Base-by-base conservation (phyloP, 1,140 invertebrate species). In the Drosophila lacertosa region DNA sequence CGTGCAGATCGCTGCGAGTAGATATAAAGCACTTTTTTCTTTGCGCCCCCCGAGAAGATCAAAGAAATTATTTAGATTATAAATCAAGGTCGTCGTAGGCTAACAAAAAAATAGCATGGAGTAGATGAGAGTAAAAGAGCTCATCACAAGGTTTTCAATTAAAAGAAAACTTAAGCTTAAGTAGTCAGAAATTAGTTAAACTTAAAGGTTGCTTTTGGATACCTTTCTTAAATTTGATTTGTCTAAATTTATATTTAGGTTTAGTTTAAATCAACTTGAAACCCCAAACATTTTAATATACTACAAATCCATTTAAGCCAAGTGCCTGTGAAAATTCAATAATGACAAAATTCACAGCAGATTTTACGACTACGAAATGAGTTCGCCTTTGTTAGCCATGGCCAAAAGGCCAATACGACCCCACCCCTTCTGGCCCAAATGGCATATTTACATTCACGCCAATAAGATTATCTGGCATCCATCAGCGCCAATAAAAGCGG, bases 401-500 rank as follows among this genome's bases (percentile, higher is more conserved):
- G n/a, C 24, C 35, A 39, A 53, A 29, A 58, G 32, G 54, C 7
- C 13, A 0, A 1, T 4, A 13, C n/a, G 0, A 13, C 6, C 9
- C 44, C 22, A 13, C 22, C 6, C 6, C 5, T 11, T 1, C 5
- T 7, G 20, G 54, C 37, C 24, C 51, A 44, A 51, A 58, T 67
- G 77, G 63, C 42, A 76, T 80, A 76, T 83, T 84, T 83, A 78
- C 59, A 69, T 79, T 84, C 67, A 67, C 76, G 72, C 80, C 72
- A 77, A 72, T 67, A 76, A 86, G 81, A 86, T 84, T 86, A 77
- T 84, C 82, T 86, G 74, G 73, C 77, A 86, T 77, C 86, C 69
- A 65, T 86, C 81, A 80, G 69, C 47, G 42, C 40, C 73, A 77
- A 73, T 81, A 70, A 86, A 62, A 59, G 45, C 40, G 62, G 69